Percentiles rank a stretch among this genome's conserved stretches.
Conservation (phyloP, 1,140 invertebrate genomes). For the Melanaphis sacchari region DNA sequence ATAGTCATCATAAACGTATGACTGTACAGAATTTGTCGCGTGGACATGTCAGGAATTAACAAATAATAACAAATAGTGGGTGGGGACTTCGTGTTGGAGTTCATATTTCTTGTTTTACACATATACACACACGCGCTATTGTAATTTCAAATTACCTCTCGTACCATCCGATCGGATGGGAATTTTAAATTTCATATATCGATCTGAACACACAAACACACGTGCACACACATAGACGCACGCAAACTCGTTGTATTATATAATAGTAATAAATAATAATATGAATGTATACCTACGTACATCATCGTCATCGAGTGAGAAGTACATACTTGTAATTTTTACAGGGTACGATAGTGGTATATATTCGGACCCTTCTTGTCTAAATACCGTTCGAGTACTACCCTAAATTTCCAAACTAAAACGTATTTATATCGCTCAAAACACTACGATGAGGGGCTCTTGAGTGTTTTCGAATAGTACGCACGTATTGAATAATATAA, state of each 20-base stretch:
- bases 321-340: neutral
- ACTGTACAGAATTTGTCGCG: conserved; percentile 37
- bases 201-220: neutral
- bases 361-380: neutral
- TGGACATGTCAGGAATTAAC: conserved; percentile 51
- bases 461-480: neutral
- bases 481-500: neutral
- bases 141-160: neutral
- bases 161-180: neutral
- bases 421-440: neutral
- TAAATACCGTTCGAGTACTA: neutral
- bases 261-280: conserved; percentile 9
- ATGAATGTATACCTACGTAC: neutral
- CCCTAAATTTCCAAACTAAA: neutral
- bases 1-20: conserved; percentile 47
- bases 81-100: neutral
- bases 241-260: neutral
- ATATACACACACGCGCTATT: neutral
- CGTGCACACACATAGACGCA: neutral
- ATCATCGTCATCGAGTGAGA: neutral
- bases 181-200: conserved; percentile 19
- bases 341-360: neutral
- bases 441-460: neutral
- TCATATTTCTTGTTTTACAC: neutral
- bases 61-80: neutral